Evolutionary conservation across 2,113 vertebrate species (phyloP).

Genomic region (Trogon surrucura): DNA sequence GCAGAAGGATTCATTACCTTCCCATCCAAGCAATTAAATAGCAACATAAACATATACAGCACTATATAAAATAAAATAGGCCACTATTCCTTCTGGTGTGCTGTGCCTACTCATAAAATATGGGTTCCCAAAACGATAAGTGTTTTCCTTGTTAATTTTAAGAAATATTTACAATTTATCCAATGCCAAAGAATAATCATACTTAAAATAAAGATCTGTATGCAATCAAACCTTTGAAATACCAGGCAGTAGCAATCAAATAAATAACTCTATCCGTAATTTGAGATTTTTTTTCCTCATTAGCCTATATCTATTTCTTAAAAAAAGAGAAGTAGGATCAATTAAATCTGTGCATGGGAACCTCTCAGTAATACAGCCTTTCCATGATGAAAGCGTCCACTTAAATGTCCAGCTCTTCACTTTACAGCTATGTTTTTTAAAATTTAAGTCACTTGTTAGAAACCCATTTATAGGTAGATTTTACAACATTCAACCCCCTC

Average conservation of each 20-base stretch:
- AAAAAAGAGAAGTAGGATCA: not conserved
- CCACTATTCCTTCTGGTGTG: not conserved
- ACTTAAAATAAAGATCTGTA: not conserved
- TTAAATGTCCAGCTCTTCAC: not conserved
- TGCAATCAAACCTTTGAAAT: not conserved
- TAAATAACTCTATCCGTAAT: not conserved
- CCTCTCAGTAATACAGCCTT: not conserved
- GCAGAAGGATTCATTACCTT: conserved; percentile 18
- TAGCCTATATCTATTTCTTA: not conserved
- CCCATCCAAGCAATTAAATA: conserved; percentile 26
- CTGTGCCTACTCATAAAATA: not conserved
- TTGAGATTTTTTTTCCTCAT: not conserved
- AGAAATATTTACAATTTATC: not conserved
- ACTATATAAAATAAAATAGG: not conserved
- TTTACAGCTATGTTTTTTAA: not conserved
- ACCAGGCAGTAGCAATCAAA: not conserved
- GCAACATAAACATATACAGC: conserved; percentile 6
- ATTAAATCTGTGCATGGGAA: not conserved
- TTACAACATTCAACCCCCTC: not conserved
- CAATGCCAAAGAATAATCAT: not conserved
- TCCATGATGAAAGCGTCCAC: not conserved
- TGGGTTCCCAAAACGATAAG: not conserved
- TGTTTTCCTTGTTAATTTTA: not conserved
- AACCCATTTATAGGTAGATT: not conserved
- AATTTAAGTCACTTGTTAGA: not conserved